Evolutionary conservation across 2,797 vertebrate genomes (phyloP), one percentile per base, ranked within the genome.

Genomic region (Molothrus aeneus): DNA sequence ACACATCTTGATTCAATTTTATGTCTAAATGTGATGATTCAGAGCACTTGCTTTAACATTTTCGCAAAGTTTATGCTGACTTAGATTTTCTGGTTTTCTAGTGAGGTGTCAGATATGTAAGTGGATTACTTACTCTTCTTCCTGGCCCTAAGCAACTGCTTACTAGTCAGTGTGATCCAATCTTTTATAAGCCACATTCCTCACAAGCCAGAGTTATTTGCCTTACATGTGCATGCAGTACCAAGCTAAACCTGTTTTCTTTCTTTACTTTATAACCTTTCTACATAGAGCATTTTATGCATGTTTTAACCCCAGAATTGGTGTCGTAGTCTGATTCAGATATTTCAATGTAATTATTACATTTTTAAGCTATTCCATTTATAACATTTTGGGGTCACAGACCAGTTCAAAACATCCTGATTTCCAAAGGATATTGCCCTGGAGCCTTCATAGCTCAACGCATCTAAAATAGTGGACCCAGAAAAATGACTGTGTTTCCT

Each of bases 81-180:
- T 51, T 77, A 12, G 25, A 32, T 88, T 83, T 83, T 75, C 31
- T 78, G 54, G 51, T 88, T 88, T 93, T 80, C 34, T 40, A 31
- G 10, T 60, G 56, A 63, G 17, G 6, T 78, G 15, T 68, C 56
- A 73, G 63, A 60, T 28, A 7, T 34, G 8, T 36, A 54, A 43
- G 5, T 72, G 38, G 47, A 36, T 50, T 68, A 7, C 43, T 80
- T 86, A 34, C 21, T 81, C 21, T 29, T 72, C 63, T 70, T 86
- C 53, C 70, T 91, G 91, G 45, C 70, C 43, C 63, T 81, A 66
- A 95, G 69, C 82, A 94, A 60, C 69, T 91, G 47, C 92, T 93
- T 79, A 63, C 88, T 87, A 80, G 68, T 74, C 70, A 50, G 0
- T 88, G 54, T 63, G 79, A 88, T 80, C 66, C 56, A 80, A 79